Evolutionary conservation across 2,888 invertebrate genomes (phyloP), one percentile per base, ranked within the genome.

Genomic region (Cancer borealis): DNA sequence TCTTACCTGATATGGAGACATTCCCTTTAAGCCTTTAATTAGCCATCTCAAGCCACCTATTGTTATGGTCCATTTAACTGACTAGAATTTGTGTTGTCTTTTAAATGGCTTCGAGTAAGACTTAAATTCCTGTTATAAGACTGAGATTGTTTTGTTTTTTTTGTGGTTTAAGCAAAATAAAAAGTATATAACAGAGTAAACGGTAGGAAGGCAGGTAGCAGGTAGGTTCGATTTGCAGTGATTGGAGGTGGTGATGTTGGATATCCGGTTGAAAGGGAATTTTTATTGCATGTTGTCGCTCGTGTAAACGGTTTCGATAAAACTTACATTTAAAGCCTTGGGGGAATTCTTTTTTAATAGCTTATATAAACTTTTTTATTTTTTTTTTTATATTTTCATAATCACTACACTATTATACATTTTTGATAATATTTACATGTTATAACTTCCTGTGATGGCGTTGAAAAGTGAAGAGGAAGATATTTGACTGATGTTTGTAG

Each of bases 241-340:
- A 79, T 79, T 79, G 79, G 79, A 26, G 79, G 14, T 12, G 21
- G 79, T 79, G 79, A 30, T 79, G 79, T 30, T 79, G 79, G 79
- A 66, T 79, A 79, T 30, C 79, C 30, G 79, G 79, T 79, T 79
- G 30, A 79, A 79, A 79, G 79, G 79, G 79, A 79, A 26, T 79
- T 30, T 79, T 26, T 79, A 79, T 79, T 79, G 30, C 79, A 79
- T 6, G 79, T 79, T 79, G 79, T 79, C 79, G 79, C 79, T 26
- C 79, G 79, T 79, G 79, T 30, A 79, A 79, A 79, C 30, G 79
- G 30, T 79, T 79, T 30, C 79, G 30, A 79, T 79, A 79, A 79
- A 79, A 79, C 79, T 79, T 79, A 30, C 79, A 79, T 79, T 21
- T 30, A 79, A 30, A 79, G 30, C 79, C 30, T 79, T 79, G 26